Percentiles rank a stretch among this genome's conserved stretches.
phyloP scores from a whole-genome alignment of 2,113 vertebrate genomes.

The Baryphthengus martii region DNA sequence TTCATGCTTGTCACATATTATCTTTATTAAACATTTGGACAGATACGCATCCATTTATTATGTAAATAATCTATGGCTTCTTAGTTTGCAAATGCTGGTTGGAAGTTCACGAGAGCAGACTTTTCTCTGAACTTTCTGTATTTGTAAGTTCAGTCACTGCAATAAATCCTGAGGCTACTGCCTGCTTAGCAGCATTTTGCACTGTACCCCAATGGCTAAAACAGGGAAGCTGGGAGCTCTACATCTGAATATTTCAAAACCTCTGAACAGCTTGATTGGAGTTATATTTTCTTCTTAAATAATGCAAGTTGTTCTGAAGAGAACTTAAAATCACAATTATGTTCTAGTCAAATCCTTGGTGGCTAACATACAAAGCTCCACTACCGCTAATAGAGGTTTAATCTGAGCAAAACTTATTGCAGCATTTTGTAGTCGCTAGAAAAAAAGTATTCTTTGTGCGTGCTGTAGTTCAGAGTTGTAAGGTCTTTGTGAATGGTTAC shows the following conservation, averaged over 20 bases:
- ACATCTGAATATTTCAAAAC: slow-evolving; percentile 15
- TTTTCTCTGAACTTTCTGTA: slow-evolving; percentile 48
- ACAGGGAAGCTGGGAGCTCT: background rate
- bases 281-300: slow-evolving; percentile 50
- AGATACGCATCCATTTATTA: slow-evolving; percentile 5
- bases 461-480: slow-evolving; percentile 60
- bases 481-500: slow-evolving; percentile 64
- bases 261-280: slow-evolving; percentile 31
- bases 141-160: background rate
- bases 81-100: slow-evolving; percentile 9
- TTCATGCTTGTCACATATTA: slow-evolving; percentile 16
- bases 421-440: slow-evolving; percentile 53
- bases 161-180: slow-evolving; percentile 16
- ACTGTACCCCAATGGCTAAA: background rate
- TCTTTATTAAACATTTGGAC: slow-evolving; percentile 41
- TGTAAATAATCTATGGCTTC: slow-evolving; percentile 33
- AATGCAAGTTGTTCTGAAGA: slow-evolving; percentile 25
- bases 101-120: slow-evolving; percentile 3
- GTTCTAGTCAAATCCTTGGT: background rate
- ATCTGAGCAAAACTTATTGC: slow-evolving; percentile 8
- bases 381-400: background rate
- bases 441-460: slow-evolving; percentile 58
- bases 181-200: slow-evolving; percentile 13
- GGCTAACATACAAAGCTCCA: background rate
- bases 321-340: background rate